Evolutionary conservation across 2,888 invertebrate genomes (phyloP), one percentile per base, ranked within the genome.

Genomic region (Eurytoma adleriae): DNA sequence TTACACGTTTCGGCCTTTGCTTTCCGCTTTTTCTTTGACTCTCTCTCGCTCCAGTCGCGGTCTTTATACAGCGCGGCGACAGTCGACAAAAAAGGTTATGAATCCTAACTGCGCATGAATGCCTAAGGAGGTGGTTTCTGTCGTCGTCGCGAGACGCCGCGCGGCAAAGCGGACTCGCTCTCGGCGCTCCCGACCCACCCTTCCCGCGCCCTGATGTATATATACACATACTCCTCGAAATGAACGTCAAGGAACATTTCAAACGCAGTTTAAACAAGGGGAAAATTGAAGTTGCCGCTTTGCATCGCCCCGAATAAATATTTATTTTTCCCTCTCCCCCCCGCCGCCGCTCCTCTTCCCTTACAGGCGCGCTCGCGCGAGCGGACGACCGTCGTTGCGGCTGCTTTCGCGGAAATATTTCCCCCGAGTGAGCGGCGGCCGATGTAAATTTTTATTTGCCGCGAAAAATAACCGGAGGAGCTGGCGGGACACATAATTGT

Each of bases 101-200:
- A 88, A 88, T 88, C 86, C 86, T 87, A 87, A 86, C 86, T 85
- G 85, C 85, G 85, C 86, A 87, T 88, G 87, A 88, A 88, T 88
- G 85, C 84, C 83, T 86, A 83, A 86, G 82, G 81, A 85, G 85
- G 84, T 40, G 40, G 40, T 40, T 40, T 40, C 40, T 40, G 40
- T 40, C 40, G 40, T 40, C 40, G 40, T 10, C 40, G 40, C 30
- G 30, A 30, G 30, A 30, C 30, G 30, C 30, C 30, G 40, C 30
- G 40, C 40, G 40, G 40, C 40, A 40, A 40, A 40, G 40, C 40
- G 40, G 40, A 40, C 40, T 40, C 40, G 40, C 40, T 40, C 40
- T 40, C 40, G 40, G 40, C 40, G 40, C 40, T 40, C 40, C 7
- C 40, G 0, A 10, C 40, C 40, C 7, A 7, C 40, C 40, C 40